Evolutionary conservation across 2,113 vertebrate genomes (phyloP), one percentile per base, ranked within the genome.

Genomic region (Manacus vitellinus): DNA sequence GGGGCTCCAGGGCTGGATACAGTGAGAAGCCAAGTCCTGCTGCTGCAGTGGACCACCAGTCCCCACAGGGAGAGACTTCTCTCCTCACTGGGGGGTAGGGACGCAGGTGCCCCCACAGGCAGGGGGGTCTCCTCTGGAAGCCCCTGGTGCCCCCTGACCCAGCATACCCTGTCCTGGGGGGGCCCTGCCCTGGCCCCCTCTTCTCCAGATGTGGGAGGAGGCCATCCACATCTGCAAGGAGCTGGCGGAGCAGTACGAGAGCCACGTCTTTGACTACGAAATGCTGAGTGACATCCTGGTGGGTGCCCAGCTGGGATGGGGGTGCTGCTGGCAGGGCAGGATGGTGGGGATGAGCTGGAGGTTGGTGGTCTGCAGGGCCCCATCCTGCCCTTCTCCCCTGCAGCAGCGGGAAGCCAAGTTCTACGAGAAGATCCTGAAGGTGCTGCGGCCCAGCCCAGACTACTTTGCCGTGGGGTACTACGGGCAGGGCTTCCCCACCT

Each of bases 141-240:
- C 7, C 27, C 25, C 39, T 25, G 4, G 22, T 35, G 22, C 7
- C n/a, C 24, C 24, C 22, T 33, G 4, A 41, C 43, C 33, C 35
- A 35, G 44, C 21, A 81, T 39, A 78, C 12, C 22, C 54, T 5
- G 2, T 31, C 10, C 21, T 0, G 0, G 1, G 49, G 20, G 67
- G 47, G 6, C 16, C 28, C 14, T 6, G 3, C 33, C 55, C 65
- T 41, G 46, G 1, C 17, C 13, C 35, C 12, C 0, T 62, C n/a
- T 73, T 39, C 27, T 47, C 66, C 87, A 97, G 97, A 97, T 97
- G 97, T 97, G 97, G 97, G 97, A 97, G 56, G 97, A 97, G 65
- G 97, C 97, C 79, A 97, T 97, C 49, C 92, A 86, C 81, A 87
- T 97, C 85, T 97, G 97, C 94, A 97, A 97, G 91, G 97, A 97